Conservation (phyloP, 1,140 invertebrate genomes). For the Anastrepha obliqua region DNA sequence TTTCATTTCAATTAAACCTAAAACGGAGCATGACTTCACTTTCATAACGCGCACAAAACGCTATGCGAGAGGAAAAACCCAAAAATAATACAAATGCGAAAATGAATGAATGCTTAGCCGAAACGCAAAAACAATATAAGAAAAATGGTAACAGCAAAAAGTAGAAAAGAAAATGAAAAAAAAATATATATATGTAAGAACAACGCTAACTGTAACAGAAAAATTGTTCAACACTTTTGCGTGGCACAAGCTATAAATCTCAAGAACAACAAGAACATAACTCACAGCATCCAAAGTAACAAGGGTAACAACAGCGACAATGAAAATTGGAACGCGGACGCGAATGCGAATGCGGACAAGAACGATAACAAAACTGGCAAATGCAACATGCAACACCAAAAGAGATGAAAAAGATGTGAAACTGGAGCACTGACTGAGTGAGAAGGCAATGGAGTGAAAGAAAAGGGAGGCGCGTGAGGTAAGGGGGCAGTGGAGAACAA, state of each 20-base stretch:
- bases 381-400: slow-evolving; percentile 36
- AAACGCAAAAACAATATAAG: background rate
- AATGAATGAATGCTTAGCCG: slow-evolving; percentile 1
- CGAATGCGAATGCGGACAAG: background rate
- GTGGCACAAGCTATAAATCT: slow-evolving; percentile 44
- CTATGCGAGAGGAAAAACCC: background rate
- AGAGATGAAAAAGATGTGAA: background rate
- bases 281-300: slow-evolving; percentile 58
- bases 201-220: slow-evolving; percentile 11
- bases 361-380: slow-evolving; percentile 56
- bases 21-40: background rate
- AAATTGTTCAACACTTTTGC: slow-evolving; percentile 42
- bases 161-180: background rate
- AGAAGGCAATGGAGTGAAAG: background rate
- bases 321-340: slow-evolving; percentile 41
- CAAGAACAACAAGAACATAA: background rate
- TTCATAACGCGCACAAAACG: background rate
- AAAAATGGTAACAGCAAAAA: background rate
- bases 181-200: no score
- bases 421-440: background rate
- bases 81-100: background rate
- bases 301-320: slow-evolving; percentile 52
- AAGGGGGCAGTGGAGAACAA: slow-evolving; percentile 60
- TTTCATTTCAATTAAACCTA: background rate
- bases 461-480: slow-evolving; percentile 55